Base-by-base conservation (phyloP, 2,113 vertebrate species). In the Anser brachyrhynchus region DNA sequence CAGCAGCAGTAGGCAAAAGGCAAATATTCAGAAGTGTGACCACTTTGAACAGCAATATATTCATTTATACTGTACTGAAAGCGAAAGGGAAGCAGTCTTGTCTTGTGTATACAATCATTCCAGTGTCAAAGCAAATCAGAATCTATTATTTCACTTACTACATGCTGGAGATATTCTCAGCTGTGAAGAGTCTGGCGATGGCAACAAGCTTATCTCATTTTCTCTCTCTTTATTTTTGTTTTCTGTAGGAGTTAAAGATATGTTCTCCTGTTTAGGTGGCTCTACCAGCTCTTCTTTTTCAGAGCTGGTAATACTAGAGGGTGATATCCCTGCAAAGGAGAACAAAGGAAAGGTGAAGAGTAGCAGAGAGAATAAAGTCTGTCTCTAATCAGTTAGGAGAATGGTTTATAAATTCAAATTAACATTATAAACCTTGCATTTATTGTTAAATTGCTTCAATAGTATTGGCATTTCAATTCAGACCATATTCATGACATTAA, bases 241-340 rank as follows among this genome's bases (percentile, higher is more conserved):
- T 66, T 92, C 95, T 23, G n/a, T 8, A 54, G 85, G 46, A 90
- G 92, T 52, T 23, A 90, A 74, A 70, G 87, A 66, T 5, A 64
- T 10, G 7, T 80, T 74, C 51, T 83, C 90, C 67, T 96, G 96
- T 19, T 89, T 92, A 71, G 59, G 71, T 0, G 43, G n/a, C 26
- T 93, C 90, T 3, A 55, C 88, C 39, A 35, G 74, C 59, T 87
- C 70, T 37, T 84, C 82, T 49, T 89, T 94, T 26, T 25, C 54
- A 28, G 84, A 17, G 62, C 26, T 72, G 51, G 37, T 25, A 37
- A 87, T 2, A 2, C 84, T 75, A 21, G 87, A 87, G 84, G 73
- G 33, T 0, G 96, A 95, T 33, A 85, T 93, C 98, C 98, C 98
- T 98, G 95, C 44, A 94, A 81, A 90, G 41, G 46, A 95, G 61